Conservation (phyloP, 2,888 invertebrate genomes). For the Ormyrus labotus region DNA sequence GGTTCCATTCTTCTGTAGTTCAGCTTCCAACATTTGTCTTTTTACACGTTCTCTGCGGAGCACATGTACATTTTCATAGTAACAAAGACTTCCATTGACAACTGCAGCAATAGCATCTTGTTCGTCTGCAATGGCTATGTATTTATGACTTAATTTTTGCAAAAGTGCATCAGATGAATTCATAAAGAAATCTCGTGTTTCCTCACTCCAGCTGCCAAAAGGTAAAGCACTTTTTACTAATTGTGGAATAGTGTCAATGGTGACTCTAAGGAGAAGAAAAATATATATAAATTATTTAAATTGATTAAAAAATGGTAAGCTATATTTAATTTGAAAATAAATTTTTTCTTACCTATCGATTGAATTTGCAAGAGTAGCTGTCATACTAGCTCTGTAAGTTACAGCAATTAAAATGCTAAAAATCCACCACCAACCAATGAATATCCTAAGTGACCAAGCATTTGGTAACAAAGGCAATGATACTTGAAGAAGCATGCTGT, state of each 20-base stretch:
- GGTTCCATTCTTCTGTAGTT: constrained; percentile 65
- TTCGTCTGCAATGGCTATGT: constrained; percentile 81
- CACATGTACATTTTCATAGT: constrained; percentile 87
- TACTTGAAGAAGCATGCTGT: constrained; percentile 88
- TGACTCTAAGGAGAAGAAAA: constrained; percentile 78
- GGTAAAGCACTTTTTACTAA: constrained; percentile 81
- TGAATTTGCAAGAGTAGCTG: constrained; percentile 89
- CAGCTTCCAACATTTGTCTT: constrained; percentile 75
- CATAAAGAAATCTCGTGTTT: constrained; percentile 83
- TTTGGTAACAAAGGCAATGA: constrained; percentile 86
- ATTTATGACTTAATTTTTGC: constrained; percentile 82
- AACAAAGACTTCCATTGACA: constrained; percentile 84
- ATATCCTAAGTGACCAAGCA: constrained; percentile 87
- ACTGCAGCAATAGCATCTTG: constrained; percentile 82
- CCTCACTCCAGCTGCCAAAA: constrained; percentile 85
- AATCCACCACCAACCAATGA: constrained; percentile 93
- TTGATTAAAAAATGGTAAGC: neutral
- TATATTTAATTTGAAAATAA: neutral
- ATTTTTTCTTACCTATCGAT: constrained; percentile 79
- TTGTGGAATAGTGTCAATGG: constrained; percentile 86
- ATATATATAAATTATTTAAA: neutral
- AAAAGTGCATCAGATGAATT: constrained; percentile 83
- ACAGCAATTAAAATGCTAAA: constrained; percentile 89
- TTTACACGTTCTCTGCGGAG: constrained; percentile 82
- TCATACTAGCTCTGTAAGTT: constrained; percentile 89